Conservation (phyloP, 2,888 invertebrate genomes). For the Endotricha flammealis region DNA sequence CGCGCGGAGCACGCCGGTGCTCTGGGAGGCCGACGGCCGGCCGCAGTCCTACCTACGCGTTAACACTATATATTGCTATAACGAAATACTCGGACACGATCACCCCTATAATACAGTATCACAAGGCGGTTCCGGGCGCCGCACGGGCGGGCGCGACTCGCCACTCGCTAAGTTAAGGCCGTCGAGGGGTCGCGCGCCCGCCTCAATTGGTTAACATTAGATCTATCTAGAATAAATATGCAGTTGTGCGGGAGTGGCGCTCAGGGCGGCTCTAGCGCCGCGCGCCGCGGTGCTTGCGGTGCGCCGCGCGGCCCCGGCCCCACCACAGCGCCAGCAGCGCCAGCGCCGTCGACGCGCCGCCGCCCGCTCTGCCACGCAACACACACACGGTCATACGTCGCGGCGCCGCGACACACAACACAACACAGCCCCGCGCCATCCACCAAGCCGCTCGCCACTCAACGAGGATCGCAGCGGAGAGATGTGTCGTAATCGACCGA, state of each 20-base stretch:
- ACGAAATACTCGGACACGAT: constrained; percentile 21
- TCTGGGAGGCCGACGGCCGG: constrained; percentile 19
- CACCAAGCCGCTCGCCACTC: neutral
- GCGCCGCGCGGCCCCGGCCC: constrained; percentile 57
- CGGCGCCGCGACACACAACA: no score
- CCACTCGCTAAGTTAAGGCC: constrained; percentile 53
- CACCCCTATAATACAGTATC: constrained; percentile 32
- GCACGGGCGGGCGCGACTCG: constrained; percentile 41
- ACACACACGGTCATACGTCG: constrained; percentile 15
- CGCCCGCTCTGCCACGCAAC: constrained; percentile 40
- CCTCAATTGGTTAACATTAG: constrained; percentile 72
- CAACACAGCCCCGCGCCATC: no score
- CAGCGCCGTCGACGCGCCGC: constrained; percentile 40
- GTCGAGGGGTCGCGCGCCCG: constrained; percentile 49
- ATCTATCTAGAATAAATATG: constrained; percentile 75
- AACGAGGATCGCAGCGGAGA: neutral
- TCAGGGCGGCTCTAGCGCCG: constrained; percentile 77
- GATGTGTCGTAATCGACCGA: no score
- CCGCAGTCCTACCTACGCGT: constrained; percentile 25
- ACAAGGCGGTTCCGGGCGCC: constrained; percentile 41
- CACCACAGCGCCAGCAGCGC: constrained; percentile 60
- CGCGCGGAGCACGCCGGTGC: constrained; percentile 12
- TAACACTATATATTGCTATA: constrained; percentile 24
- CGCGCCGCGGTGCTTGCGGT: constrained; percentile 78
- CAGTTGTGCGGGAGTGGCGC: constrained; percentile 31